Base-by-base conservation (phyloP, 1,140 invertebrate species). In the Phortica variegata region DNA sequence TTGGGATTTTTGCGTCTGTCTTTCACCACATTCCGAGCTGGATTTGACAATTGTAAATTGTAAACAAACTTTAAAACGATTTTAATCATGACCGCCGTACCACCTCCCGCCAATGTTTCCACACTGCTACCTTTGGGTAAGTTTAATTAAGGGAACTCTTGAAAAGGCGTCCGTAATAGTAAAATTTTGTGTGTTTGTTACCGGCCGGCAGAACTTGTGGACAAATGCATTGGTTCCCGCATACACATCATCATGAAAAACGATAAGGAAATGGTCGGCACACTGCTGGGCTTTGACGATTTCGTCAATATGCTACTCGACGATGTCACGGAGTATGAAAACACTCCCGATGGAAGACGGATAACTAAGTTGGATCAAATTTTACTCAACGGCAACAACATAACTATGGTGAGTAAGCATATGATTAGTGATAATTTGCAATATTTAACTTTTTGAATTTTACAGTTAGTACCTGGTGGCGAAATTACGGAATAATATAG, bases 171-270 rank as follows among this genome's bases (percentile, higher is more conserved):
- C 2, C 9, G 12, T 43, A 15, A 23, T 57, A 43, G 31, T 43
- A 20, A 12, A 26, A 21, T 36, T 52, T 48, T 33, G 43, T 51
- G 39, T 54, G 16, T 36, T 16, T 18, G n/a, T 7, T 31, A 43
- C 19, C 17, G 9, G 49, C 75, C 45, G 36, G 10, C 72, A 91
- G 97, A 99, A 80, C 79, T 99, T 54, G 95, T 99, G n/a, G 97
- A 99, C 73, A 99, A 99, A 83, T 99, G 97, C 78, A 99, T 99
- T 74, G 97, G 97, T 15, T 98, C 96, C 0, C 81, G 93, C 49
- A 98, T 99, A 69, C 97, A 99, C 69, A 98, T 99, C 18, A 97
- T 99, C 32, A 98, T 99, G 96, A 99, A 98, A 80, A 97, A 96
- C 77, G 96, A 99, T 69, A 98, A 97, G 78, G 97, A 99, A 84